Evolutionary conservation across 2,797 vertebrate species (phyloP).

Genomic region (Taenioides sp.): DNA sequence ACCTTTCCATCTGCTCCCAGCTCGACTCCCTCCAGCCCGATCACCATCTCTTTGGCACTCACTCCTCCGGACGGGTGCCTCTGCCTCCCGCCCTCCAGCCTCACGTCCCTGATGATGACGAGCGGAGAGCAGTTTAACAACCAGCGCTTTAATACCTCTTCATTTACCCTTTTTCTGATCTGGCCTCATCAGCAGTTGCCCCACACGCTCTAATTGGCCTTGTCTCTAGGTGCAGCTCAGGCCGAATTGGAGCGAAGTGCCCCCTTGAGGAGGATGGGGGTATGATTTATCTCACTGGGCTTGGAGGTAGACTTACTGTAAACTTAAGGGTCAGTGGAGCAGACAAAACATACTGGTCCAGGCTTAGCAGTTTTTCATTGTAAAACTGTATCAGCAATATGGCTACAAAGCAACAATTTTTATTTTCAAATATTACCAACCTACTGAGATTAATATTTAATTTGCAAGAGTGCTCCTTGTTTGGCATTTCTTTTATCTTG

Average conservation of each 20-base stretch:
- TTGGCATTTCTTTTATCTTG: not conserved
- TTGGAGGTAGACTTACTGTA: not conserved
- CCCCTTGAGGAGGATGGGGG: conserved; percentile 38
- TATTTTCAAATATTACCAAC: not conserved
- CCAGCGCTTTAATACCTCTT: conserved; percentile 7
- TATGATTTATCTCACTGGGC: conserved; percentile 11
- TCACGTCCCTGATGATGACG: conserved; percentile 84
- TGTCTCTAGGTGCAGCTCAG: conserved; percentile 33
- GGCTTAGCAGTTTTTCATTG: no score
- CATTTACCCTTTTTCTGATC: conserved; percentile 38
- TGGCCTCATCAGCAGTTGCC: conserved; percentile 37
- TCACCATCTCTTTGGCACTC: conserved; percentile 93
- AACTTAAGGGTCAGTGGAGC: not conserved
- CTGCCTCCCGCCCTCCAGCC: conserved; percentile 89
- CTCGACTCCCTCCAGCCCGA: conserved; percentile 97
- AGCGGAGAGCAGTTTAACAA: conserved; percentile 44
- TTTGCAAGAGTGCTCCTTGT: not conserved
- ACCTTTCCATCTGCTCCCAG: conserved; percentile 98
- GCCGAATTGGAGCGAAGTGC: conserved; percentile 42
- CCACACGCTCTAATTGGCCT: conserved; percentile 41
- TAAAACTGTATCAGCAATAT: not conserved
- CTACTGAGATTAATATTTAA: not conserved
- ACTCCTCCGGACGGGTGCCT: conserved; percentile 89
- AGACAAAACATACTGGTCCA: not conserved
- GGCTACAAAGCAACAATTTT: not conserved